These are phyloP conservation scores for Acrocephalus arundinaceus DNA, from an alignment of 2,113 vertebrate genomes.

Conservation along the genomic window DNA sequence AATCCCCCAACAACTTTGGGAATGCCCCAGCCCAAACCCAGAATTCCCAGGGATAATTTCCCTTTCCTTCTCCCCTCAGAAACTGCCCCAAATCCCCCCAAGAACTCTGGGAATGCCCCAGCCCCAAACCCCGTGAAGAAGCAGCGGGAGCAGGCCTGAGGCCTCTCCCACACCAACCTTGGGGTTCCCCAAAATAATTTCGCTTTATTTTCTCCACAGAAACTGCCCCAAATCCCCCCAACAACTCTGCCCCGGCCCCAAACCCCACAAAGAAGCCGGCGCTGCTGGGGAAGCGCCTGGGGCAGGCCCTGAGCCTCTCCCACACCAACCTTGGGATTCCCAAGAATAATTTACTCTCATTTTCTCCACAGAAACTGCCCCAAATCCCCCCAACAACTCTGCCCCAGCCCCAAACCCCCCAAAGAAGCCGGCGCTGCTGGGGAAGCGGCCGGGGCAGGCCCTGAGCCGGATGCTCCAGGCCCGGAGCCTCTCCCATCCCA, in stretches of 20 bases:
- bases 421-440: constrained; percentile 73
- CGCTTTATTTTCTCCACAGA: neutral
- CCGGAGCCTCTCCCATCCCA: constrained; percentile 85
- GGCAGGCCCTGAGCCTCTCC: neutral
- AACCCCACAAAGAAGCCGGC: neutral
- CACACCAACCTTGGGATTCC: neutral
- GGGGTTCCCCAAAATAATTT: too few relatives aligned
- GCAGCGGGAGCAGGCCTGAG: neutral
- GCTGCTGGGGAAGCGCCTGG: constrained; percentile 68
- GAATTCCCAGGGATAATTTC: too few relatives aligned
- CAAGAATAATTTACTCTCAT: too few relatives aligned
- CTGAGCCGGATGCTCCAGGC: constrained; percentile 85
- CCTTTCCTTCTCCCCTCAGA: too few relatives aligned
- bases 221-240: neutral
- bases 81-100: too few relatives aligned
- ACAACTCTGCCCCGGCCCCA: too few relatives aligned
- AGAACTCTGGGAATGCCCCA: neutral
- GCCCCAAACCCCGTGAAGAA: neutral
- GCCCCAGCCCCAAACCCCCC: neutral
- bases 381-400: too few relatives aligned
- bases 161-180: neutral
- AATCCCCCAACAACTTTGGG: too few relatives aligned
- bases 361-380: too few relatives aligned
- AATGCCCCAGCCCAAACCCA: too few relatives aligned
- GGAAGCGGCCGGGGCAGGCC: constrained; percentile 82